These are phyloP conservation scores for Conistra vaccinii DNA, from an alignment of 2,888 invertebrate genomes.

Conservation along the genomic window DNA sequence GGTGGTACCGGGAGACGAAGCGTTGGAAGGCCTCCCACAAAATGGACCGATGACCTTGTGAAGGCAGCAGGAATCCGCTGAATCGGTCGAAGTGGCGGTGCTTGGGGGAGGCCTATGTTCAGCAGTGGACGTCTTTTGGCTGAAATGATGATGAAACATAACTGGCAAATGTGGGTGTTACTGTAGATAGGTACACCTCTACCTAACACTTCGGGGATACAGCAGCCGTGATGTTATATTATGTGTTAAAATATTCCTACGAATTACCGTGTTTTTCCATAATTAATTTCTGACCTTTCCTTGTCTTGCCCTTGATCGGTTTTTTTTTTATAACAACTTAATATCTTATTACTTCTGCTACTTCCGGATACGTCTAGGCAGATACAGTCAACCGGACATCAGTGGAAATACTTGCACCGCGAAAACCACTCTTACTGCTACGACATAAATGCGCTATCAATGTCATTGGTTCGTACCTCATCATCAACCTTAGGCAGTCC, in stretches of 20 bases:
- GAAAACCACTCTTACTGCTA: background rate
- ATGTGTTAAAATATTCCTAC: conserved; percentile 14
- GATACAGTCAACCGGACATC: background rate
- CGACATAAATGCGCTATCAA: background rate
- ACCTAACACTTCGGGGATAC: background rate
- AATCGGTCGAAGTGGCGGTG: too few relatives aligned
- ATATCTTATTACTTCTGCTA: conserved; percentile 1
- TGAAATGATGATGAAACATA: too few relatives aligned
- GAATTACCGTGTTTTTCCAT: conserved; percentile 10
- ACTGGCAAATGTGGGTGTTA: too few relatives aligned
- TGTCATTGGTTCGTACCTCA: background rate
- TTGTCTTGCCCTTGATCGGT: conserved; percentile 18
- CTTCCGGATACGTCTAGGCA: conserved; percentile 20
- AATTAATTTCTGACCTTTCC: conserved; percentile 31
- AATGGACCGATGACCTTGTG: too few relatives aligned
- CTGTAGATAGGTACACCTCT: too few relatives aligned
- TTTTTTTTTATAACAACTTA: background rate
- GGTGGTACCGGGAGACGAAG: too few relatives aligned
- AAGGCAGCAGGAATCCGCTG: too few relatives aligned
- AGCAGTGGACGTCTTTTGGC: too few relatives aligned
- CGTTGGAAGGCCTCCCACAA: too few relatives aligned
- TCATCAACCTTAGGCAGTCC: too few relatives aligned
- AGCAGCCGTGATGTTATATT: background rate
- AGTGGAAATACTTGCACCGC: background rate
- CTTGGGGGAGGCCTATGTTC: too few relatives aligned